These are phyloP conservation scores for Aegotheles bennettii DNA, from an alignment of 2,113 vertebrate species.

Conservation along the genomic window DNA sequence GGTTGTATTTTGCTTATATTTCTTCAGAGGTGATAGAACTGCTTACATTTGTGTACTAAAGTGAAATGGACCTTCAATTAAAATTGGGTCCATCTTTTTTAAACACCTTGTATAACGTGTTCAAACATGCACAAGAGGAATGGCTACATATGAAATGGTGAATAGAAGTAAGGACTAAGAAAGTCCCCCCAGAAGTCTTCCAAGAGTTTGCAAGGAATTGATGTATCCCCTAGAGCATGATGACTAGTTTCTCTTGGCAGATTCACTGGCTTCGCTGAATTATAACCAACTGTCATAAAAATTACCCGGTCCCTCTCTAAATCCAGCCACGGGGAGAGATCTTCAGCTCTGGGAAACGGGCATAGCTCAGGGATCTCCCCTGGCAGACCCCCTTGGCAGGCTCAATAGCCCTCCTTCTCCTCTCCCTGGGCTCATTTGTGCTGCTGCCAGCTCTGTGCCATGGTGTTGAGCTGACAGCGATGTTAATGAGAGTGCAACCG, in stretches of 20 bases:
- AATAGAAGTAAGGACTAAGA: background rate
- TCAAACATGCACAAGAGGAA: accelerated
- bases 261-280: background rate
- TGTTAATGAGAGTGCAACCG: background rate
- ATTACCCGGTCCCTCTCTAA: background rate
- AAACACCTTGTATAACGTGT: background rate
- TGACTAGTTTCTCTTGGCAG: background rate
- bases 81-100: no score
- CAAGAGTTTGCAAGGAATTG: background rate
- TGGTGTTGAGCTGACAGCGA: background rate
- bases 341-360: background rate
- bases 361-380: background rate
- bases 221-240: background rate
- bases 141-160: background rate
- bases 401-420: background rate
- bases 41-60: background rate
- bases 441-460: background rate
- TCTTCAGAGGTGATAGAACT: background rate
- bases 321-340: background rate
- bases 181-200: background rate
- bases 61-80: no score
- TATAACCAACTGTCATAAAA: background rate
- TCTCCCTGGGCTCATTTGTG: background rate
- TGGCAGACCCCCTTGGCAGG: background rate
- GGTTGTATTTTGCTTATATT: background rate